phyloP scores from a whole-genome alignment of 2,113 vertebrate species.

The Arvicanthis niloticus region DNA sequence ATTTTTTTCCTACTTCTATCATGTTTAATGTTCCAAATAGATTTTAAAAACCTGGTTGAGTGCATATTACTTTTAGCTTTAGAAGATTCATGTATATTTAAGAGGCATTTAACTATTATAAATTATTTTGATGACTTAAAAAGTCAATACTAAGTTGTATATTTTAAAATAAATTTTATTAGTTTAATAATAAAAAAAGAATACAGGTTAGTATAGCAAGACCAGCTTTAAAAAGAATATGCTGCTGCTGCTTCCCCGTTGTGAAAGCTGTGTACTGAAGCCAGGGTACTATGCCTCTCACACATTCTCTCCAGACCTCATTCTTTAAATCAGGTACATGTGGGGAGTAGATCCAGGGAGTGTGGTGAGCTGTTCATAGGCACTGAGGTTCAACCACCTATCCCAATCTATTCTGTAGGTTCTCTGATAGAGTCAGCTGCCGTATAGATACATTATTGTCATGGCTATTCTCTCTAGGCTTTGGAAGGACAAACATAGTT shows the following conservation, averaged over 20 bases:
- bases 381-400: neutral
- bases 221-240: slow-evolving; percentile 73
- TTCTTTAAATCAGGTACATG: slow-evolving; percentile 57
- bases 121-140: too few species aligned
- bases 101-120: too few species aligned
- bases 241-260: slow-evolving; percentile 71
- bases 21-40: too few species aligned
- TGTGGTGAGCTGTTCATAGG: neutral
- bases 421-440: neutral
- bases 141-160: too few species aligned
- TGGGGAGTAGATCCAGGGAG: neutral
- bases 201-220: slow-evolving; percentile 74
- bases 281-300: neutral
- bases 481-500: slow-evolving; percentile 46
- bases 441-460: neutral
- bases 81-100: too few species aligned
- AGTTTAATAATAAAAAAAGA: slow-evolving; percentile 5
- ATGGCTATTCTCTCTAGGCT: slow-evolving; percentile 5
- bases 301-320: neutral
- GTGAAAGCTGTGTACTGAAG: slow-evolving; percentile 57
- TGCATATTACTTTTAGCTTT: too few species aligned
- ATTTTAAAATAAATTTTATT: too few species aligned
- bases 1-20: too few species aligned
- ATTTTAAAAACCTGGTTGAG: too few species aligned
- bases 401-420: slow-evolving; percentile 18